Evolutionary conservation across 2,113 vertebrate species (phyloP), one percentile per base, ranked within the genome.

Genomic region (Calonectris borealis): DNA sequence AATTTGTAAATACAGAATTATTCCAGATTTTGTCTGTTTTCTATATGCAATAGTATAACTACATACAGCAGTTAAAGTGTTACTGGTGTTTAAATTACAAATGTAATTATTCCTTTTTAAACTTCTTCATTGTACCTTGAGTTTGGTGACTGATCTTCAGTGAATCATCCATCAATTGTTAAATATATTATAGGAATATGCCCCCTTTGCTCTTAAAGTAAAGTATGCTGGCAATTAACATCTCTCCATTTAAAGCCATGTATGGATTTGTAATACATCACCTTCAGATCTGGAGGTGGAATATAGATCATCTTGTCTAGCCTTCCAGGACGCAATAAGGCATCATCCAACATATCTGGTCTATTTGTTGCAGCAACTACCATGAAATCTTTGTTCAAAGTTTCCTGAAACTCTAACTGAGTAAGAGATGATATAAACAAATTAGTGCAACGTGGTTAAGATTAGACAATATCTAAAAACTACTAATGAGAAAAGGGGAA

Each of bases 361-460:
- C 99, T 98, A 94, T 99, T 99, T 78, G 99, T 99, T 73, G 99
- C 99, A 16, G 99, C 99, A 60, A 99, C 97, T 49, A 99, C 98
- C 97, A 99, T 98, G 82, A 99, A 98, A 18, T 98, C 98, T 91
- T 96, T 98, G 96, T 98, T 99, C 89, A 99, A 98, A 40, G 98
- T 93, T 83, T 99, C 99, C 87, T 98, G 98, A 91, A 96, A 98
- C 72, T 98, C 98, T 79, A 98, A 34, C 99, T 99, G 97, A 94
- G 40, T 44, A 82, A 75, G 38, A 88, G 60, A 96, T 15, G 17
- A 88, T 24, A 71, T 7, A 51, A 57, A 83, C 5, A 77, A 78
- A 79, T 76, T 2, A 84, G 40, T 54, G 24, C 14, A 69, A 79
- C 5, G 6, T 6, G 13, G 21, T 12, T 93, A 42, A 66, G 36